A percentile compares a stretch with the other conserved stretches of the same genome.
These are phyloP conservation scores for Epicampocera succincta DNA, from an alignment of 2,888 invertebrate species.

Conservation along the genomic window DNA sequence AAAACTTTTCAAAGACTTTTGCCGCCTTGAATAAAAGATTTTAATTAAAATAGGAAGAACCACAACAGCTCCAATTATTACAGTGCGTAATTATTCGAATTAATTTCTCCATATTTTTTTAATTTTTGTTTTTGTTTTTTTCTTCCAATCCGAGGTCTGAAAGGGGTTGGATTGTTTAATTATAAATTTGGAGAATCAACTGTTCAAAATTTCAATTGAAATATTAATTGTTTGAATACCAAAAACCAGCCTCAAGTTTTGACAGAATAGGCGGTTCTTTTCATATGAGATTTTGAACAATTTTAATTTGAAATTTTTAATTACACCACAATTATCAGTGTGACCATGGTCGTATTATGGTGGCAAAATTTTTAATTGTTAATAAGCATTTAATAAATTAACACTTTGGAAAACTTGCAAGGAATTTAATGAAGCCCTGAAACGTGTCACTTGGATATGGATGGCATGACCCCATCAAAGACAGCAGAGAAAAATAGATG, in stretches of 20 bases:
- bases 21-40: conserved; percentile 48
- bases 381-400: too few species aligned
- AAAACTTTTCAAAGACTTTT: conserved; percentile 34
- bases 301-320: conserved; percentile 43
- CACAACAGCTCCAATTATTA: conserved; percentile 9
- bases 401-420: too few species aligned
- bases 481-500: too few species aligned
- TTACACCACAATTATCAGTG: background rate
- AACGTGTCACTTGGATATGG: too few species aligned
- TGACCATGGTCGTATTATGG: background rate
- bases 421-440: too few species aligned
- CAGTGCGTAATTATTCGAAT: conserved; percentile 33
- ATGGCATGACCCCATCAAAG: too few species aligned
- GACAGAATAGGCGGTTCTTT: conserved; percentile 68
- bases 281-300: conserved; percentile 53
- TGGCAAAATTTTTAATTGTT: too few species aligned
- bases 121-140: background rate
- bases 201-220: background rate
- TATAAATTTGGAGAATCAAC: conserved; percentile 24
- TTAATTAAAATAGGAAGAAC: conserved; percentile 26
- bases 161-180: conserved; percentile 40
- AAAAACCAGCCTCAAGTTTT: conserved; percentile 41
- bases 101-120: conserved; percentile 31
- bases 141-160: conserved; percentile 16
- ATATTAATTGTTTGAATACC: background rate